Evolutionary conservation across 2,888 invertebrate genomes (phyloP).

Genomic region (Agrenia bidenticulata): DNA sequence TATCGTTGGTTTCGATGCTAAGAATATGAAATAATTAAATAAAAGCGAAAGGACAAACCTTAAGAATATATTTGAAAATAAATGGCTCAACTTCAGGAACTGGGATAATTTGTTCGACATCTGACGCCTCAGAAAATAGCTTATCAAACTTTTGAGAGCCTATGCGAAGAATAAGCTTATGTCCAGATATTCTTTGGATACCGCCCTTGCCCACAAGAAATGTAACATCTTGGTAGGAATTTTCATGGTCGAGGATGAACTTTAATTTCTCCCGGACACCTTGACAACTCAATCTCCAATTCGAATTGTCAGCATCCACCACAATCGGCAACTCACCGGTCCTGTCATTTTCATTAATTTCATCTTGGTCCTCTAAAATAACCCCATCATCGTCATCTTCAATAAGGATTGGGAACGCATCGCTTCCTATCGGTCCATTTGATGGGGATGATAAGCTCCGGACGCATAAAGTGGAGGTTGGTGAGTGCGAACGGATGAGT

Average conservation of each 20-base stretch:
- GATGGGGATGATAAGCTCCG: no score
- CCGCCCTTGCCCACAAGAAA: constrained; percentile 21
- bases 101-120: neutral
- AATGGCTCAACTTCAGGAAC: constrained; percentile 21
- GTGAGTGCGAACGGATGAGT: no score
- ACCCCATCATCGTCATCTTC: no score
- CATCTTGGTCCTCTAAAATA: no score
- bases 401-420: no score
- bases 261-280: neutral
- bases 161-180: constrained; percentile 31
- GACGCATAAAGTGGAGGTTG: no score
- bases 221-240: constrained; percentile 27
- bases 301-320: no score
- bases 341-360: no score
- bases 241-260: neutral
- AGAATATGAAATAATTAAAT: no score
- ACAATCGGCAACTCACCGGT: no score
- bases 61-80: constrained; percentile 22
- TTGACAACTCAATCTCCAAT: neutral
- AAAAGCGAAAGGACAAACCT: constrained; percentile 14
- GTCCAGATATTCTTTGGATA: constrained; percentile 19
- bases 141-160: constrained; percentile 27
- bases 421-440: no score
- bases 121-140: neutral
- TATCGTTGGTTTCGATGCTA: no score